Conservation (phyloP, 2,797 vertebrate species). For the Betta splendens region DNA sequence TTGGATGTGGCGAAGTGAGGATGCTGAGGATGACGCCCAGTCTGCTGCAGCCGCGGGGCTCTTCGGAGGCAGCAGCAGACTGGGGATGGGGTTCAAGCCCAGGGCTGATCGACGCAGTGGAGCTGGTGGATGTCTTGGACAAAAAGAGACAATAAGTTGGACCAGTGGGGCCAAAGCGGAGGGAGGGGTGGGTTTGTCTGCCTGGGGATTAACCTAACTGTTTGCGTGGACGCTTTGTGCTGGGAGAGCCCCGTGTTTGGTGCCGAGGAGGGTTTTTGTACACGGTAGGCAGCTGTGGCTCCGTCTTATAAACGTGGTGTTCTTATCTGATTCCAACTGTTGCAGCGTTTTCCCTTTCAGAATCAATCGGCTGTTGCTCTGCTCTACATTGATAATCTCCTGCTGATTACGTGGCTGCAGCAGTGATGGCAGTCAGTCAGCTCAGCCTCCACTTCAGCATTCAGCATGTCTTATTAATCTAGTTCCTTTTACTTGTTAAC, state of each 20-base stretch:
- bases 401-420: constrained; percentile 28
- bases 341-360: constrained; percentile 30
- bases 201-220: constrained; percentile 40
- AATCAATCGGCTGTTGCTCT: constrained; percentile 43
- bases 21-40: constrained; percentile 36
- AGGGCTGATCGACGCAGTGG: neutral
- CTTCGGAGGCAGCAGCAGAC: constrained; percentile 21
- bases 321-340: constrained; percentile 29
- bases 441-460: no score
- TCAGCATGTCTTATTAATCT: no score
- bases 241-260: constrained; percentile 15
- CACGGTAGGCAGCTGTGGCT: no score
- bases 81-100: constrained; percentile 4
- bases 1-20: neutral
- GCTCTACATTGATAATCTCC: constrained; percentile 41
- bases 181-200: constrained; percentile 18
- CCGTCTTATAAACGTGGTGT: neutral
- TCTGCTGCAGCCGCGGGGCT: constrained; percentile 17
- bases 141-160: constrained; percentile 1
- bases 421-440: constrained; percentile 27
- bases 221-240: constrained; percentile 24
- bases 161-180: neutral
- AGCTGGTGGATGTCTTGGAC: neutral
- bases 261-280: neutral
- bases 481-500: no score